Conservation (phyloP, 92 coral and sea anemone genomes). For the Anthopleura xanthogrammica region DNA sequence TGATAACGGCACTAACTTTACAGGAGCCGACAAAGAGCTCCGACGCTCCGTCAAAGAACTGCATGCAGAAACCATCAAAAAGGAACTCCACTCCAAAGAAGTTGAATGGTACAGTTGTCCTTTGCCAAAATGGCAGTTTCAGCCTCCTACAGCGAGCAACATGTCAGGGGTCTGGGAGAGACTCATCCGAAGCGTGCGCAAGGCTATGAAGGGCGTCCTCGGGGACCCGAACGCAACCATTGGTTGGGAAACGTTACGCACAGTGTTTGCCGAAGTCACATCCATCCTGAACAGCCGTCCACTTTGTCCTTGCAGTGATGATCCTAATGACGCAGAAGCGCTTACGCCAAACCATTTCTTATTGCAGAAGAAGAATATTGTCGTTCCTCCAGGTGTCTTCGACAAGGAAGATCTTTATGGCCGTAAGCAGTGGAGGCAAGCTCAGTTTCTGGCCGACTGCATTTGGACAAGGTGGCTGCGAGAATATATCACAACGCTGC, state of each 20-base stretch:
- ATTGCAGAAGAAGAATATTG: constrained; percentile 23
- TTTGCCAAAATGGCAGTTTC: constrained; percentile 42
- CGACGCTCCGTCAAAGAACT: not conserved
- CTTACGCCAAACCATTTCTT: constrained; percentile 48
- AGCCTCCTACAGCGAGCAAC: constrained; percentile 44
- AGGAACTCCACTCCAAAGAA: not conserved
- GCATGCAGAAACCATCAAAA: not conserved
- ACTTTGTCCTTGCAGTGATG: constrained; percentile 45
- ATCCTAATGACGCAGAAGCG: constrained; percentile 36
- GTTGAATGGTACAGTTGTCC: constrained; percentile 5
- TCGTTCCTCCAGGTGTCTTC: constrained; percentile 33
- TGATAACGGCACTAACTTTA: constrained; percentile 35
- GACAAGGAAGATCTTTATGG: constrained; percentile 19
- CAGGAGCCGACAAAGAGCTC: constrained; percentile 24
- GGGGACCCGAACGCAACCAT: not conserved
- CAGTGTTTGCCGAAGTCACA: constrained; percentile 46
- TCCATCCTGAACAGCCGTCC: constrained; percentile 48
- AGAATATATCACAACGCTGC: not conserved
- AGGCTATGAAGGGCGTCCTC: constrained; percentile 25
- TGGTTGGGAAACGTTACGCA: constrained; percentile 31
- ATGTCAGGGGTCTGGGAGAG: constrained; percentile 58
- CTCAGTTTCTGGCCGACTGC: constrained; percentile 11
- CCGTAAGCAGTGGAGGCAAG: constrained; percentile 31
- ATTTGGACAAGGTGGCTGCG: not conserved
- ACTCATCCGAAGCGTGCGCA: constrained; percentile 26